These are phyloP conservation scores for Pristionchus japonicus DNA, from an alignment of 2,888 invertebrate genomes.

Conservation along the genomic window DNA sequence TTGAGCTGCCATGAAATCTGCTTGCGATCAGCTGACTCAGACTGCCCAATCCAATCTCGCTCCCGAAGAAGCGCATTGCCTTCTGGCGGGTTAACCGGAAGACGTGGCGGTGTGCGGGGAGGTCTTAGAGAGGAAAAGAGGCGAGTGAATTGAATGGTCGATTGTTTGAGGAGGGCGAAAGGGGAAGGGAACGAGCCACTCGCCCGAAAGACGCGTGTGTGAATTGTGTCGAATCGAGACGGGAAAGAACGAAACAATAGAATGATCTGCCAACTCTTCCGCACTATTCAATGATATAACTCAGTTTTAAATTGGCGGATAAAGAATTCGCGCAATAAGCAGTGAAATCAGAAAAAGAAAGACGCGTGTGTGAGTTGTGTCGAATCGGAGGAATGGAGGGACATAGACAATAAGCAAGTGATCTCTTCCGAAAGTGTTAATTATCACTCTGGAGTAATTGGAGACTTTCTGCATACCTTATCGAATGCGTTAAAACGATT, in stretches of 20 bases:
- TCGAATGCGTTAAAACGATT: too few species aligned
- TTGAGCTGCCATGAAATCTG: too few species aligned
- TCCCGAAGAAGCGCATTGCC: not conserved
- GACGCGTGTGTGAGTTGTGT: conserved; percentile 12
- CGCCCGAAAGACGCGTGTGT: conserved; percentile 21
- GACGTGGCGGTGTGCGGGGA: not conserved
- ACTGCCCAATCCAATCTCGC: not conserved
- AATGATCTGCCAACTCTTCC: too few species aligned
- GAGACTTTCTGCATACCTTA: too few species aligned
- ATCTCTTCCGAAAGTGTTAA: not conserved
- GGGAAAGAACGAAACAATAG: not conserved
- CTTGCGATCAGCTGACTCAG: not conserved
- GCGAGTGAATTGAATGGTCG: conserved; percentile 33
- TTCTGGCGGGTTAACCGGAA: conserved; percentile 19
- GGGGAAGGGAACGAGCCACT: not conserved
- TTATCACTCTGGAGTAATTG: too few species aligned
- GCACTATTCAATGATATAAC: too few species aligned
- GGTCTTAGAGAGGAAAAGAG: not conserved
- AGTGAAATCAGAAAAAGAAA: too few species aligned
- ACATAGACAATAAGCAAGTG: not conserved
- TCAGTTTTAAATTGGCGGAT: too few species aligned
- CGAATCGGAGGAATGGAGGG: not conserved
- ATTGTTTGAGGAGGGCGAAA: conserved; percentile 25
- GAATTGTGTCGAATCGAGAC: not conserved
- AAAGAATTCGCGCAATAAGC: too few species aligned